phyloP scores from a whole-genome alignment of 1,140 invertebrate species.

The Solen grandis region DNA sequence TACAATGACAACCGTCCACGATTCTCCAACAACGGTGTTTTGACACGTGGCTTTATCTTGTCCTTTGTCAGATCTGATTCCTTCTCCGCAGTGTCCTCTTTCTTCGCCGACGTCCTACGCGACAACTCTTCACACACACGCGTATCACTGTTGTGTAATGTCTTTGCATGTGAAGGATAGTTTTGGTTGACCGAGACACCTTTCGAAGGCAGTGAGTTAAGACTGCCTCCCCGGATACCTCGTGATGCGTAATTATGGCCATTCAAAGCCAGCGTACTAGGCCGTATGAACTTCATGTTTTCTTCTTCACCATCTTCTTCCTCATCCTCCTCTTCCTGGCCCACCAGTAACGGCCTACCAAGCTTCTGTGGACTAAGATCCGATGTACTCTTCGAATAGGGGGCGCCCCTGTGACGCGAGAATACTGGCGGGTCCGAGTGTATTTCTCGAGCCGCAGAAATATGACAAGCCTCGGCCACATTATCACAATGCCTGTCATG shows the following conservation, averaged over 20 bases:
- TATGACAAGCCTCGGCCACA: constrained; percentile 8
- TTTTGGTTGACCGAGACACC: constrained; percentile 37
- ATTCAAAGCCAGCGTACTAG: constrained; percentile 74
- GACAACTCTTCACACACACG: neutral
- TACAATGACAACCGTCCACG: constrained; percentile 90
- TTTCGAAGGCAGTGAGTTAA: constrained; percentile 29
- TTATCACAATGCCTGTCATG: constrained; percentile 6
- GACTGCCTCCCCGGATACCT: neutral
- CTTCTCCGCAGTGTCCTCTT: neutral
- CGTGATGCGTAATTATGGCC: constrained; percentile 68
- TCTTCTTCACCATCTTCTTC: constrained; percentile 42
- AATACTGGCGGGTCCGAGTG: constrained; percentile 29
- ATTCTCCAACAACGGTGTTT: constrained; percentile 91
- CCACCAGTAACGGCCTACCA: too few relatives aligned
- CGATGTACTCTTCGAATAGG: constrained; percentile 70
- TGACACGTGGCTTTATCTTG: constrained; percentile 87
- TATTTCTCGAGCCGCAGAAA: neutral
- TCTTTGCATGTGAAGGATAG: too few relatives aligned
- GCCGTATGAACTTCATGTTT: constrained; percentile 56
- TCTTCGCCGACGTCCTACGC: neutral
- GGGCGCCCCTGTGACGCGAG: constrained; percentile 31
- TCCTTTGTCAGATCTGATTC: constrained; percentile 54
- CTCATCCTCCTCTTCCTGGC: constrained; percentile 51
- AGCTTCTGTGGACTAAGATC: constrained; percentile 65
- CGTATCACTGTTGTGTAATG: neutral